These are phyloP conservation scores for Caenorhabditis elegans DNA, from an alignment of 1,140 invertebrate genomes.

Conservation along the genomic window DNA sequence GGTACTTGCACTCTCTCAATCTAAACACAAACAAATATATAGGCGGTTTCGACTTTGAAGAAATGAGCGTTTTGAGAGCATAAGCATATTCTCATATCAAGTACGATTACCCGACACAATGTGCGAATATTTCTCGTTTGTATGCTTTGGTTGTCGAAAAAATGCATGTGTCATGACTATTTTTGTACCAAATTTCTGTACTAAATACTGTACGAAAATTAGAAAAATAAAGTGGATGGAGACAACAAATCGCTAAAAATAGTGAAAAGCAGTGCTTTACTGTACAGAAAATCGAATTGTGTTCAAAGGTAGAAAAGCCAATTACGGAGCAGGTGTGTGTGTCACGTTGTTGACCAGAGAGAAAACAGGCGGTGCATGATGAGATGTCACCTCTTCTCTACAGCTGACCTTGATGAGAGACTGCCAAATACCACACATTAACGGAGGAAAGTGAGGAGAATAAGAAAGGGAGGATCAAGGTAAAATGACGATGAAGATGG, in stretches of 20 bases:
- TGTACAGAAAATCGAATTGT: background rate
- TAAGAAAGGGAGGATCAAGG: background rate
- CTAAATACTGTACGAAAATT: too few species aligned
- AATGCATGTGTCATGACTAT: background rate
- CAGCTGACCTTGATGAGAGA: background rate
- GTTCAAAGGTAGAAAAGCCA: background rate
- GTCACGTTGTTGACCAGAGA: background rate
- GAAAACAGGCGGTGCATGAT: background rate
- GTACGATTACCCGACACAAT: background rate
- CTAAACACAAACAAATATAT: background rate
- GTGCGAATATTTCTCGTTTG: background rate
- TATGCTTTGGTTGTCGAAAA: background rate
- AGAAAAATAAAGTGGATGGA: background rate
- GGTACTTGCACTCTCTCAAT: background rate
- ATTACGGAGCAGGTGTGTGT: background rate
- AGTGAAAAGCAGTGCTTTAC: background rate
- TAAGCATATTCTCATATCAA: background rate
- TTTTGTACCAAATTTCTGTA: too few species aligned
- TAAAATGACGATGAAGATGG: background rate
- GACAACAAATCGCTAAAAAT: background rate
- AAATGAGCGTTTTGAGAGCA: background rate
- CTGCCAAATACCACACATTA: background rate
- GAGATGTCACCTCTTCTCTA: background rate
- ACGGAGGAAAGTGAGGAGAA: background rate
- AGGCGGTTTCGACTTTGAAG: background rate